A percentile compares a stretch with the other conserved stretches of the same genome.
Evolutionary conservation across 2,797 vertebrate species (phyloP).

Genomic region (Catharus ustulatus): DNA sequence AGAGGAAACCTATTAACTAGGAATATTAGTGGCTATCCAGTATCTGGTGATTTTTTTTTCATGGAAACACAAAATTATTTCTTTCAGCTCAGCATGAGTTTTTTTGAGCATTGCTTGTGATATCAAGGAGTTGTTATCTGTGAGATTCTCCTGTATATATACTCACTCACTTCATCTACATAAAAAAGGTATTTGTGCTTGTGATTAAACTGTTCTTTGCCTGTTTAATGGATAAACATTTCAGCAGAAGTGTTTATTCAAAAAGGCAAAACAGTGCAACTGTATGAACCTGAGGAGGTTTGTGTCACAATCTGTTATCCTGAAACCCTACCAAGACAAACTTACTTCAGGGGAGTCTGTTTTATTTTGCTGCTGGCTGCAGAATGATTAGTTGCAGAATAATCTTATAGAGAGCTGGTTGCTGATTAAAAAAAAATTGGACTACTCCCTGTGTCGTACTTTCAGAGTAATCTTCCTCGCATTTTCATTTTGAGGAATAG

Average conservation of each 20-base stretch:
- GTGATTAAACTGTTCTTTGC: not conserved
- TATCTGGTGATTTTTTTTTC: not conserved
- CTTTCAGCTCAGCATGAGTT: not conserved
- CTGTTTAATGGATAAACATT: not conserved
- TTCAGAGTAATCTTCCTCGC: not conserved
- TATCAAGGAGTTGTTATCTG: not conserved
- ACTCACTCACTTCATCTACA: not conserved
- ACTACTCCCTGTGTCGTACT: not conserved
- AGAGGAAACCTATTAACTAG: not conserved
- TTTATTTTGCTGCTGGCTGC: slow-evolving; percentile 34
- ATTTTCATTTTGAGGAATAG: not conserved
- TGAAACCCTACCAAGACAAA: slow-evolving; percentile 54
- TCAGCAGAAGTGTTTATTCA: slow-evolving; percentile 35
- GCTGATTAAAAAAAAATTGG: not conserved
- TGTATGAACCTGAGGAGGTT: slow-evolving; percentile 41
- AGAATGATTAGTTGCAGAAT: slow-evolving; percentile 24
- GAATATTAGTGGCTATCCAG: not conserved
- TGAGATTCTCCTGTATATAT: not conserved
- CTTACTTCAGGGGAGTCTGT: slow-evolving; percentile 34
- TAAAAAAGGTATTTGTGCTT: not conserved
- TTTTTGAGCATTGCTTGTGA: not conserved
- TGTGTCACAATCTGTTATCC: slow-evolving; percentile 53
- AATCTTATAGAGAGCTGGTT: not conserved
- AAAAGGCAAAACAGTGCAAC: slow-evolving; percentile 12
- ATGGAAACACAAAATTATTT: not conserved